A percentile compares a stretch with the other conserved stretches of the same genome.
Evolutionary conservation across 2,113 vertebrate genomes (phyloP).

Genomic region (Platichthys stellatus): DNA sequence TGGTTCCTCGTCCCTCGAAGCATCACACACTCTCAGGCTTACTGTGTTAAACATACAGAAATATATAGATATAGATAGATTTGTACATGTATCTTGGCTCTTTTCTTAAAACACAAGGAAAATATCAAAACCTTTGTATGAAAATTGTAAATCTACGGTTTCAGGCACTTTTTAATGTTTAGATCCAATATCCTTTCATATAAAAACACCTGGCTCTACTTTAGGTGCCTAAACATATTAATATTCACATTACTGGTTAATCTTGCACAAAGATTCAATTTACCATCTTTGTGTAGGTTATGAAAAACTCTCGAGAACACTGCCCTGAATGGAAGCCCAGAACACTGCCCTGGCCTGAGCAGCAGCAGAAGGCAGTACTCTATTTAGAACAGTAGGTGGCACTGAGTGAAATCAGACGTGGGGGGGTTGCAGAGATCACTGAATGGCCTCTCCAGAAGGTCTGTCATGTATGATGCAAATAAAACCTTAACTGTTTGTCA

Average conservation of each 20-base stretch:
- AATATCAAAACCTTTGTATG: no score
- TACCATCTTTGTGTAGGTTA: neutral
- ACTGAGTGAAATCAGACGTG: slow-evolving; percentile 7
- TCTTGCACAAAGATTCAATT: neutral
- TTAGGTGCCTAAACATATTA: neutral
- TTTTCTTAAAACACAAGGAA: no score
- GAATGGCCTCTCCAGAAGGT: neutral
- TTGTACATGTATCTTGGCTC: no score
- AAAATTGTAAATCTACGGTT: no score
- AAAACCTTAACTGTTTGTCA: neutral
- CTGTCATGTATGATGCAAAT: slow-evolving; percentile 4
- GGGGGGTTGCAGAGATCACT: neutral
- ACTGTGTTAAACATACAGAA: no score
- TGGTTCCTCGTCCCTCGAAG: no score
- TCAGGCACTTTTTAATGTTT: no score
- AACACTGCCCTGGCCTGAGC: neutral
- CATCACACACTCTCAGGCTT: no score
- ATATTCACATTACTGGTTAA: neutral
- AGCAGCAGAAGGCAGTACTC: slow-evolving; percentile 11
- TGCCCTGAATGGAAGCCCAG: neutral
- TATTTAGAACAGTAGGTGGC: slow-evolving; percentile 54
- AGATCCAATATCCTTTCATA: no score
- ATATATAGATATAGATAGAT: no score
- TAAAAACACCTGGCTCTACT: neutral
- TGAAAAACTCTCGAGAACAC: neutral